Evolutionary conservation across 2,797 vertebrate genomes (phyloP), one percentile per base, ranked within the genome.

Genomic region (Cynodonichthys magdalenae): DNA sequence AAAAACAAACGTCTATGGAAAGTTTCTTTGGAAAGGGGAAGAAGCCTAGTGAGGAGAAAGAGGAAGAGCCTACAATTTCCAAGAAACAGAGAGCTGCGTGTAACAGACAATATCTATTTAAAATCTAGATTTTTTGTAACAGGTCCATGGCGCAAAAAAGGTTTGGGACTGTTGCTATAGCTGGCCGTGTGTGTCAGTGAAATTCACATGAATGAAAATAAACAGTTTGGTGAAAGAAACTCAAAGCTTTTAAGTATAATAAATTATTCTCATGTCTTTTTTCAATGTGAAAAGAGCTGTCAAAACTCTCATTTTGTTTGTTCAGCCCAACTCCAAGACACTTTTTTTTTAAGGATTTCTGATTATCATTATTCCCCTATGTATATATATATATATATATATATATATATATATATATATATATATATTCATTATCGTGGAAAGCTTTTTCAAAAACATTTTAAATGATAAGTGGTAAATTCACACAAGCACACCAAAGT

Each of bases 171-270:
- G 3, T 2, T 24, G 24, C 75, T 59, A 19, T 53, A 63, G 71
- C 64, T 65, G 73, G 70, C 52, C 69, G 59, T 63, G 63, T 45
- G 50, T 27, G 9, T 24, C 29, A 46, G 27, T 57, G 29, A 58
- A 49, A 67, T 44, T 56, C 34, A 62, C 52, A 42, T 8, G 7
- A 45, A 42, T 11, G n/a, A 20, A 39, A 39, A 53, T 11, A 47
- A 55, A 65, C 24, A 24, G 24, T 24, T 24, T 24, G 24, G 3
- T 24, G 3, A 24, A 24, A 24, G 24, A 24, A 15, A 29, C 12
- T 14, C 20, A n/a, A 17, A 44, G 10, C 8, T 41, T 47, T 55
- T n/a, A 56, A 20, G 27, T 24, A 28, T 42, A 18, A 6, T 28
- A 24, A 6, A 31, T 65, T 49, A 39, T 27, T 39, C 18, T 41